phyloP scores from a whole-genome alignment of 2,797 vertebrate genomes.

The Antrozous pallidus region DNA sequence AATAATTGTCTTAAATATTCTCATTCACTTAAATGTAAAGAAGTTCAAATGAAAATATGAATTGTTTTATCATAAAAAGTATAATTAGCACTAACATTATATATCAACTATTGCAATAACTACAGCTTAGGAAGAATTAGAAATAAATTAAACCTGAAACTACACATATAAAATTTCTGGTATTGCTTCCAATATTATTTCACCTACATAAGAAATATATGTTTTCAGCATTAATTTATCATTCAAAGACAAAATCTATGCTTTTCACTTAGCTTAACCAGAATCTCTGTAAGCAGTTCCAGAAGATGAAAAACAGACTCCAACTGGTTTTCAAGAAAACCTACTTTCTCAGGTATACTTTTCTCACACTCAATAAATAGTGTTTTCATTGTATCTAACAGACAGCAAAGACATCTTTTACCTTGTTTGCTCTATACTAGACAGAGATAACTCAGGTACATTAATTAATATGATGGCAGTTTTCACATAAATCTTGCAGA shows the following conservation, averaged over 20 bases:
- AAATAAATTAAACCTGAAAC: constrained; percentile 35
- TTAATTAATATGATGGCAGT: constrained; percentile 54
- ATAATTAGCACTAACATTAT: neutral
- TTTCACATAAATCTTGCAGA: constrained; percentile 68
- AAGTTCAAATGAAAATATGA: neutral
- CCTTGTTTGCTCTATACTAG: constrained; percentile 43
- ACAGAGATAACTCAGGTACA: constrained; percentile 55
- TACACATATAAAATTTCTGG: constrained; percentile 43
- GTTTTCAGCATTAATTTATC: constrained; percentile 62
- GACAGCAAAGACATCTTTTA: constrained; percentile 65
- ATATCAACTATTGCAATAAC: neutral
- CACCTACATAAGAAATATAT: constrained; percentile 63
- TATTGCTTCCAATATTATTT: constrained; percentile 68
- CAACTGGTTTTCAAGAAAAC: constrained; percentile 58
- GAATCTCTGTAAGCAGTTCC: constrained; percentile 55
- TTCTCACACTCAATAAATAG: constrained; percentile 70
- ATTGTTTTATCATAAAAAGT: constrained; percentile 28
- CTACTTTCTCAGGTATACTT: constrained; percentile 63
- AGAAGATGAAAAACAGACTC: constrained; percentile 66
- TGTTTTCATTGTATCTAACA: constrained; percentile 44
- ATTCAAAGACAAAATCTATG: constrained; percentile 70
- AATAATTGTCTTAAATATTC: neutral
- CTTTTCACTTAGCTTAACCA: constrained; percentile 64
- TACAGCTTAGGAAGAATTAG: neutral
- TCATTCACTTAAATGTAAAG: constrained; percentile 1